A percentile compares a stretch with the other conserved stretches of the same genome.
Evolutionary conservation across 1,140 invertebrate genomes (phyloP).

Genomic region (Argopecten irradians): DNA sequence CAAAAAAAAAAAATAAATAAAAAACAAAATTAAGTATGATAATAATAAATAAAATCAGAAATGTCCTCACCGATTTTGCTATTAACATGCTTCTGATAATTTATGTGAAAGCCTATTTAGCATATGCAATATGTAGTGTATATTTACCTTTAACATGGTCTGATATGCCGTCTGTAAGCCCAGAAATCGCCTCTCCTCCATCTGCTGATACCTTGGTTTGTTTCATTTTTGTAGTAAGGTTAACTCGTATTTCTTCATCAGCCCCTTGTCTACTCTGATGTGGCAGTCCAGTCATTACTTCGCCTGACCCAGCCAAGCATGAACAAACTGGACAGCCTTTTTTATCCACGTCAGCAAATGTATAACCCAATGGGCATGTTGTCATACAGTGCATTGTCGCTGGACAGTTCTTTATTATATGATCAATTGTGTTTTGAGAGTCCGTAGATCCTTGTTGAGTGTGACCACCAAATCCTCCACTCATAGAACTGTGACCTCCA

Average conservation of each 20-base stretch:
- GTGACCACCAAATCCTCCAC: conserved; percentile 3
- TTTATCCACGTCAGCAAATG: conserved; percentile 9
- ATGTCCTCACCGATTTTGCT: too few relatives aligned
- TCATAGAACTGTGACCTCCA: neutral
- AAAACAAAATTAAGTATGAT: too few relatives aligned
- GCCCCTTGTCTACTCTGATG: conserved; percentile 38
- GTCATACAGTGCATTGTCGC: conserved; percentile 49
- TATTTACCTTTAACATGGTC: neutral
- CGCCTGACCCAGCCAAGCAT: conserved; percentile 31
- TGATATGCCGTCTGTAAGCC: neutral
- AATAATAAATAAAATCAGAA: too few relatives aligned
- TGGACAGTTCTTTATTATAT: conserved; percentile 50
- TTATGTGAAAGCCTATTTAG: neutral
- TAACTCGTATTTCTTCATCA: neutral
- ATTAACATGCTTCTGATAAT: neutral
- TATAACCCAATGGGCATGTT: conserved; percentile 45
- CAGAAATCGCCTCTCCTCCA: neutral
- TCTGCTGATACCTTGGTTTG: neutral
- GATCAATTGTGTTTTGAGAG: neutral
- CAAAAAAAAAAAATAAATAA: too few relatives aligned
- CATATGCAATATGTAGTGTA: neutral
- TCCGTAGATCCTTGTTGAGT: neutral
- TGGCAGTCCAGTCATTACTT: conserved; percentile 47
- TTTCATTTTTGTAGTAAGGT: neutral
- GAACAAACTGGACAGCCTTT: conserved; percentile 46